Base-by-base conservation (phyloP, 23 tunicate species). In the Oikopleura vanhoeffeni region DNA sequence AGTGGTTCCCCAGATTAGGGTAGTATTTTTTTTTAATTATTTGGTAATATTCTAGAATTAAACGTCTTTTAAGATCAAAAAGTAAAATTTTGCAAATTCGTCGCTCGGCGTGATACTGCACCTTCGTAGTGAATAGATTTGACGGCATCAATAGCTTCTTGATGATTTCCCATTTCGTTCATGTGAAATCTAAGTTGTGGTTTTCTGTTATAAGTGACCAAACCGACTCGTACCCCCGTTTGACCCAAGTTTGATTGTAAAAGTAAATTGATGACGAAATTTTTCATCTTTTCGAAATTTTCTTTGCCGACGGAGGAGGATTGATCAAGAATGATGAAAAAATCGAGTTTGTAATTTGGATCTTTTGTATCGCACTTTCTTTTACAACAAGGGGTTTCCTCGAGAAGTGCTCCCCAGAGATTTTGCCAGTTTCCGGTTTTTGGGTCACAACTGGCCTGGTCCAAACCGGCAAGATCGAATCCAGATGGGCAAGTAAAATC, bases 221-320 rank as follows among this genome's bases (percentile, higher is more conserved):
- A 41, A 0, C 88, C 96, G 39, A 91, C 90, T 57, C 90, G 88
- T 41, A 91, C 96, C 40, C 86, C 76, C 28, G 40, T 40, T 89
- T 89, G 83, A 32, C 83, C 76, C 34, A 71, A 30, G 32, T 71
- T 71, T 2, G 79, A 71, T 30, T 71, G 79, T 2, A 71, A 2
- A 33, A 71, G 32, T 4, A 71, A 38, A 38, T 71, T 71, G 38
- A 71, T 71, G 32, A 71, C 79, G 38, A 71, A 71, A 32, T 71
- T 71, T 38, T 71, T 71, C 79, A 71, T 71, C 35, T 71, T 71
- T 4, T 71, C 34, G 38, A 71, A 71, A 32, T 71, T 71, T 38
- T 71, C 79, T 2, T 71, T 38, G 79, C 79, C 79, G 79, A 71
- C 32, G 4, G 79, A 71, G 35, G 79, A 71, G 38, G 79, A 71